phyloP scores from a whole-genome alignment of 1,140 invertebrate species.

The Halictus rubicundus region DNA sequence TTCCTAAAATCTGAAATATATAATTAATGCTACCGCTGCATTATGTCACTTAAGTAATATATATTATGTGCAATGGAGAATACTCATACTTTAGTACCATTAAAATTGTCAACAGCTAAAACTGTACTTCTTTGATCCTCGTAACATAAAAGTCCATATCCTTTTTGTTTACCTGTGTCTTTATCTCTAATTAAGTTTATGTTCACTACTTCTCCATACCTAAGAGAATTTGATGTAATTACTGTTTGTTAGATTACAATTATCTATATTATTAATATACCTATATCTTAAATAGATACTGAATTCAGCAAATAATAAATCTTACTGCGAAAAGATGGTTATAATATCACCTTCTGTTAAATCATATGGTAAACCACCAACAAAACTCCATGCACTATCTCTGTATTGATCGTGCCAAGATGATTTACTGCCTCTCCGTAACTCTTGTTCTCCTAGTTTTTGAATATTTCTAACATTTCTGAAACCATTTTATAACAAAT shows the following conservation, averaged over 20 bases:
- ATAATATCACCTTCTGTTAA: constrained; percentile 98
- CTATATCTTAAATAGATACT: constrained; percentile 7
- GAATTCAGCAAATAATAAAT: constrained; percentile 56
- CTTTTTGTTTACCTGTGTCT: constrained; percentile 96
- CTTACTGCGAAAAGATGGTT: constrained; percentile 98
- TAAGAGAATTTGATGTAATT: constrained; percentile 76
- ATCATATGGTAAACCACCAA: constrained; percentile 97
- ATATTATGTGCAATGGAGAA: not conserved
- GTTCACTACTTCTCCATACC: constrained; percentile 98
- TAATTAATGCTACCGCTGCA: not conserved
- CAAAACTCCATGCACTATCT: constrained; percentile 98
- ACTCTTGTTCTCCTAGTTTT: constrained; percentile 95
- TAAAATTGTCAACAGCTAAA: constrained; percentile 98
- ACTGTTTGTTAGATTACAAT: not conserved
- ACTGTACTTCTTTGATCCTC: constrained; percentile 98
- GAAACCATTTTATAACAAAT: constrained; percentile 72
- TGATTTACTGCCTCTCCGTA: constrained; percentile 88
- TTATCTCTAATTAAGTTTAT: constrained; percentile 97
- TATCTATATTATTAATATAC: constrained; percentile 13
- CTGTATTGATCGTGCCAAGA: constrained; percentile 99
- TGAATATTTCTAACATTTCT: constrained; percentile 96
- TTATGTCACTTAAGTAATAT: not conserved
- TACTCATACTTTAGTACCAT: constrained; percentile 91
- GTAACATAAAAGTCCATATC: constrained; percentile 98
- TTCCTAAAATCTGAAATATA: constrained; percentile 83